These are phyloP conservation scores for Mugil cephalus DNA, from an alignment of 2,113 vertebrate genomes.

Conservation along the genomic window DNA sequence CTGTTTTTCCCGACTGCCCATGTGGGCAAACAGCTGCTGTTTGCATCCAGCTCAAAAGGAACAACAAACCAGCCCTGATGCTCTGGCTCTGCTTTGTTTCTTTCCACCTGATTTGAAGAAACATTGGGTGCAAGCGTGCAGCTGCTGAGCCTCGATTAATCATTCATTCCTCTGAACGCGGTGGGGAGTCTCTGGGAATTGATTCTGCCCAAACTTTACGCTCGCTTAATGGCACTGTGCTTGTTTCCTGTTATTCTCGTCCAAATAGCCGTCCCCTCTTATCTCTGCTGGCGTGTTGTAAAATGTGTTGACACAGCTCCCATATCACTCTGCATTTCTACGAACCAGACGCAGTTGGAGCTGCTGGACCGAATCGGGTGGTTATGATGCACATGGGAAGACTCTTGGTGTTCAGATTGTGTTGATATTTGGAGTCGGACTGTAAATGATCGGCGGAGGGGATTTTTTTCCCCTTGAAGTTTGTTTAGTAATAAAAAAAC, in stretches of 20 bases:
- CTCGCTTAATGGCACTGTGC: constrained; percentile 8
- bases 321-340: constrained; percentile 13
- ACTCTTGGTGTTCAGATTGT: constrained; percentile 26
- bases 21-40: constrained; percentile 44
- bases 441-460: constrained; percentile 46
- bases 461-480: constrained; percentile 16
- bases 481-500: constrained; percentile 32
- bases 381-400: constrained; percentile 1
- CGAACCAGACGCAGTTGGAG: constrained; percentile 9
- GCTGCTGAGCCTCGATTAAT: not conserved
- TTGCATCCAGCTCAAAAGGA: constrained; percentile 16
- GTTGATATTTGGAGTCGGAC: constrained; percentile 43
- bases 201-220: constrained; percentile 16
- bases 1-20: constrained; percentile 1
- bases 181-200: constrained; percentile 23
- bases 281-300: constrained; percentile 35
- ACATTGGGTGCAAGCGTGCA: not conserved
- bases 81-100: constrained; percentile 3
- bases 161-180: constrained; percentile 8
- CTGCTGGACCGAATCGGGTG: constrained; percentile 24
- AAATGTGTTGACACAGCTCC: constrained; percentile 32
- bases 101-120: not conserved
- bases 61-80: constrained; percentile 6
- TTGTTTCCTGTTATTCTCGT: constrained; percentile 15
- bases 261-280: constrained; percentile 13